Evolutionary conservation across 37 sponge, comb jelly and placozoan genomes (phyloP).

Genomic region (Cliona cf. orientalis): DNA sequence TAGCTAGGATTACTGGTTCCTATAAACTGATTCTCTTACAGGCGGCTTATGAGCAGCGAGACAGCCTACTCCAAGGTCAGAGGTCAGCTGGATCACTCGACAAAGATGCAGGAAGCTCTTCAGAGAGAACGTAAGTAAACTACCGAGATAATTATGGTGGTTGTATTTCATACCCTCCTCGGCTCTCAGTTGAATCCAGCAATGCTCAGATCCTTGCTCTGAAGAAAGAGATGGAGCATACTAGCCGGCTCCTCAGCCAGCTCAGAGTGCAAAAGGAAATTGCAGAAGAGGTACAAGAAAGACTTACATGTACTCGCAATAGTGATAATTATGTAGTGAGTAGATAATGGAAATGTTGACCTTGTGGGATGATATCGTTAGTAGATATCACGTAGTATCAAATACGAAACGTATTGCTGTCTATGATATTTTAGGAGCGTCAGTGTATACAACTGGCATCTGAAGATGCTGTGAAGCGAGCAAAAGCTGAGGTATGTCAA

Average conservation of each 20-base stretch:
- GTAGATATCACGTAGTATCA: no score
- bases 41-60: slow-evolving; percentile 24
- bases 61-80: slow-evolving; percentile 33
- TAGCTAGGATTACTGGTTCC: background rate
- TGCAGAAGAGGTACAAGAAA: background rate
- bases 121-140: slow-evolving; percentile 21
- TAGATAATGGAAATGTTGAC: background rate
- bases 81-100: background rate
- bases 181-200: no score
- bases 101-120: background rate
- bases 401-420: no score
- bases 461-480: background rate
- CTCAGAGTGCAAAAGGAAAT: background rate
- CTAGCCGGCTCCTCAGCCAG: background rate
- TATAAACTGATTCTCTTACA: background rate
- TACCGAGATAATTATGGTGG: background rate
- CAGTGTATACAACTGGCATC: background rate
- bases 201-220: no score
- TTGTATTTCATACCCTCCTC: background rate
- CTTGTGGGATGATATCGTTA: no score
- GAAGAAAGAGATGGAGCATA: background rate
- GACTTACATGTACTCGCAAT: background rate
- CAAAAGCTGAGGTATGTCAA: background rate
- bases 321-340: background rate
- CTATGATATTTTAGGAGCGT: no score